phyloP scores from a whole-genome alignment of 2,888 invertebrate species.

The Aelia acuminata region DNA sequence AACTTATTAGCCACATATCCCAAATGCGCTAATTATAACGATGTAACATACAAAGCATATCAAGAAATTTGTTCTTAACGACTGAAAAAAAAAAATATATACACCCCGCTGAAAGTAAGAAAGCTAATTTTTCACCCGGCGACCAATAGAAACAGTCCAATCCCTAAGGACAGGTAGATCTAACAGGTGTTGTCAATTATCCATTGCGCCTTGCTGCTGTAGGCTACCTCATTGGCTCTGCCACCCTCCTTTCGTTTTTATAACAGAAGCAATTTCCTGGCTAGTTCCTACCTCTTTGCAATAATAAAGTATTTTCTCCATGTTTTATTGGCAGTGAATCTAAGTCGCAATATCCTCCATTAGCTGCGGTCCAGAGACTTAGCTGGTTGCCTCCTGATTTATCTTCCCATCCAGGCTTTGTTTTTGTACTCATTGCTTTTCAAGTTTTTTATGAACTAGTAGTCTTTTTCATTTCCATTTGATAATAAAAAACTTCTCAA shows the following conservation, averaged over 20 bases:
- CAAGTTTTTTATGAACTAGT: neutral
- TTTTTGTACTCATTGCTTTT: neutral
- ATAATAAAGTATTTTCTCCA: conserved; percentile 12
- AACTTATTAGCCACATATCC: no score
- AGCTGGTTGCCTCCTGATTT: neutral
- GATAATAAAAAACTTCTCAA: neutral
- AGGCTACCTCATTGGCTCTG: neutral
- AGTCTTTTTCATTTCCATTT: neutral
- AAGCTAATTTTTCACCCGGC: neutral
- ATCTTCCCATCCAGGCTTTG: neutral
- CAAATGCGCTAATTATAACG: no score
- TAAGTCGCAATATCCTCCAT: conserved; percentile 17
- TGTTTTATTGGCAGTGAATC: neutral
- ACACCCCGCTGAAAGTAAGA: no score
- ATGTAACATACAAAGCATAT: no score
- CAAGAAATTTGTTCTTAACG: no score
- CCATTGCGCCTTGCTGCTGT: neutral
- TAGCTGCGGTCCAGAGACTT: neutral
- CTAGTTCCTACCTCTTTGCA: neutral
- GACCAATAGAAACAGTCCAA: neutral
- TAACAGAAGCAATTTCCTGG: neutral
- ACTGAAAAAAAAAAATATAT: no score
- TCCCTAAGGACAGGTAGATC: neutral
- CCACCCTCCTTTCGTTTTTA: neutral
- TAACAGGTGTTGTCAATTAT: conserved; percentile 11